Conservation (phyloP, 1,140 invertebrate species). For the Ephestia elutella region DNA sequence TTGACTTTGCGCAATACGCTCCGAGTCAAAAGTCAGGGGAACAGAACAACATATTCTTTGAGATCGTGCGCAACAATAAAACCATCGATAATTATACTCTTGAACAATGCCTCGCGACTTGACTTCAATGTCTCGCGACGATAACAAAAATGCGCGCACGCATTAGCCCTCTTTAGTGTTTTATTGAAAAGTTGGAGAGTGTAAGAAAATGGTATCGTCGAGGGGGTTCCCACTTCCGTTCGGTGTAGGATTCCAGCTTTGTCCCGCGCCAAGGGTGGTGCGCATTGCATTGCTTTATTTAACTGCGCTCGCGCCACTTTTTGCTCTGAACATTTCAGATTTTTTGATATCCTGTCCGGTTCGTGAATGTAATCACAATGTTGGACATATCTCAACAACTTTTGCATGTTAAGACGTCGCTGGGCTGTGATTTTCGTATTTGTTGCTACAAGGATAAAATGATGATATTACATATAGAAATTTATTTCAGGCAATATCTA, state of each 20-base stretch:
- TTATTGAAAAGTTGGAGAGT: constrained; percentile 40
- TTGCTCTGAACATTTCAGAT: neutral
- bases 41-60: constrained; percentile 66
- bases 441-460: too few species aligned
- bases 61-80: constrained; percentile 64
- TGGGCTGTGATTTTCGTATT: too few species aligned
- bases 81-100: constrained; percentile 64
- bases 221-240: constrained; percentile 65
- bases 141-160: constrained; percentile 41
- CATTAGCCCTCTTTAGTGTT: constrained; percentile 51
- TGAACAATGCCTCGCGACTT: constrained; percentile 60
- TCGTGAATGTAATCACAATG: neutral
- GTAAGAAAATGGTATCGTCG: constrained; percentile 60
- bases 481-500: too few species aligned
- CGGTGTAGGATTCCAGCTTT: constrained; percentile 47
- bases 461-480: too few species aligned
- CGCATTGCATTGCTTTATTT: constrained; percentile 11
- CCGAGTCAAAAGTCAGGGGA: constrained; percentile 62
- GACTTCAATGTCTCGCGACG: constrained; percentile 52
- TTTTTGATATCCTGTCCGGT: neutral
- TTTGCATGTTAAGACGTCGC: too few species aligned
- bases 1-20: constrained; percentile 49
- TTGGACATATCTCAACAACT: too few species aligned
- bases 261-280: constrained; percentile 42
- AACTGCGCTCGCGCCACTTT: constrained; percentile 6